Evolutionary conservation across 2,113 vertebrate species (phyloP), one percentile per base, ranked within the genome.

Genomic region (Monarcha castaneiventris): DNA sequence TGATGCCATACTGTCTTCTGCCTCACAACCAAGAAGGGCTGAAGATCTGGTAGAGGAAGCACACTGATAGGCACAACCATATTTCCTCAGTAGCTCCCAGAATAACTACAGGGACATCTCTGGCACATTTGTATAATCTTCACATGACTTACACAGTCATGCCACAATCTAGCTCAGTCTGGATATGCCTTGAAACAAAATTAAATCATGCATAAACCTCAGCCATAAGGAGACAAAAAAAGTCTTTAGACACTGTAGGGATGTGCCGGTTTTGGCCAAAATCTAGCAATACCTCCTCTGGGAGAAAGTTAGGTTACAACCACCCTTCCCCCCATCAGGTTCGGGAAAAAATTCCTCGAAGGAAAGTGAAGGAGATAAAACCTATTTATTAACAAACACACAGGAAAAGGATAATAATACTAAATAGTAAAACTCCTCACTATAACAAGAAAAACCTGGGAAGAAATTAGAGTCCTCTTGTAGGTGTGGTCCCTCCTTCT

Each of bases 61-160:
- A n/a, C 27, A 26, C 21, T 30, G 35, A 66, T 32, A 49, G 8
- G 4, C 4, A 74, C 14, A 73, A 35, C 17, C 13, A 19, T 14
- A 59, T 3, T 5, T 58, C 26, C 10, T 81, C 21, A 58, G 15
- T 1, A 58, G 17, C 32, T 5, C 18, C 5, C 11, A 72, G 16
- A 49, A 13, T 52, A 73, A 44, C 14, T 61, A 49, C 26, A 49
- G 35, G 13, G 63, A 29, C 6, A 35, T 64, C 20, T 64, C 19
- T 43, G 20, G 5, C 2, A 27, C 9, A 25, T 43, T n/a, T 51
- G 1, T 48, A 23, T 18, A 46, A 41, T 8, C 4, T 85, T 82
- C 20, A 49, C 0, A 0, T 48, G 11, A 13, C 8, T 54, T 44
- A 35, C 5, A 26, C 4, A 52, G 21, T 51, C 22, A 11, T 23